Evolutionary conservation across 1,140 invertebrate genomes (phyloP).

Genomic region (Archivesica marissinica): DNA sequence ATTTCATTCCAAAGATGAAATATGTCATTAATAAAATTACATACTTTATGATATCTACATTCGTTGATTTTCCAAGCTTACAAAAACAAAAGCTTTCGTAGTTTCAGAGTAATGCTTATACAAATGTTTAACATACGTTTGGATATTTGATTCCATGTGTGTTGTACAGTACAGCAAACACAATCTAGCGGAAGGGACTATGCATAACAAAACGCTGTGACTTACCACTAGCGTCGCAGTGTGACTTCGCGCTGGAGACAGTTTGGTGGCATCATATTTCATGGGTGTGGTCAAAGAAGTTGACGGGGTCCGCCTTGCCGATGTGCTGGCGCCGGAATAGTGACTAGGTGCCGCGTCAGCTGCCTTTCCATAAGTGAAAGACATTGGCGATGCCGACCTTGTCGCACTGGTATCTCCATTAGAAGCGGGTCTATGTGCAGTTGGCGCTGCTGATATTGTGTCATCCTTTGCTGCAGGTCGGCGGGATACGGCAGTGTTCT

Average conservation of each 20-base stretch:
- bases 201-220: not conserved
- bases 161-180: not conserved
- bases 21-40: too few species aligned
- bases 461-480: not conserved
- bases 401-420: not conserved
- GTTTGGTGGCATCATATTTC: not conserved
- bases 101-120: too few species aligned
- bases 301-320: not conserved
- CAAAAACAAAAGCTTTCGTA: too few species aligned
- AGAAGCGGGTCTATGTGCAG: not conserved
- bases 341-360: not conserved
- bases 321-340: not conserved
- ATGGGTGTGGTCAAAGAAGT: not conserved
- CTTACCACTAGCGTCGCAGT: conserved; percentile 4
- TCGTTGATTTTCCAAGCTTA: too few species aligned
- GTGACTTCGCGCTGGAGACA: not conserved
- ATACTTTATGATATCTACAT: too few species aligned
- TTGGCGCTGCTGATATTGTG: not conserved
- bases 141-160: too few species aligned
- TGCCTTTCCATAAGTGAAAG: not conserved
- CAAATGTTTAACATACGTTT: too few species aligned
- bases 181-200: too few species aligned
- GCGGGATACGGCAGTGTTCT: not conserved
- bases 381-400: not conserved
- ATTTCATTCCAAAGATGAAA: too few species aligned